Conservation (phyloP, 2,888 invertebrate genomes). For the Rhogogaster chlorosoma region DNA sequence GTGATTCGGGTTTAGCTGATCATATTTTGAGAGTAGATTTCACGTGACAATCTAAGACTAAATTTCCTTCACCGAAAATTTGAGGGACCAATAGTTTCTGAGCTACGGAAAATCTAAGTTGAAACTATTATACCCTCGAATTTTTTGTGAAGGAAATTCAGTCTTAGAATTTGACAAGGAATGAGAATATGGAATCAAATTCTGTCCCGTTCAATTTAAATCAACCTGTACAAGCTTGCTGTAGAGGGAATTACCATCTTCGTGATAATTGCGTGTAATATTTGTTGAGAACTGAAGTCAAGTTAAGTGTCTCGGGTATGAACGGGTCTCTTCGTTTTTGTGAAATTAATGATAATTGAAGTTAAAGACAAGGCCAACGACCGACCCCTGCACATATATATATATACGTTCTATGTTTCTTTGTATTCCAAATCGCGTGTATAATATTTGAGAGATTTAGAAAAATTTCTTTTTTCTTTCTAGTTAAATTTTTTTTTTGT, state of each 20-base stretch:
- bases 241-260: not conserved
- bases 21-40: too few species aligned
- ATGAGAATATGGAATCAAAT: too few species aligned
- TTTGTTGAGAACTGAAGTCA: slow-evolving; percentile 2
- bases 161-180: too few species aligned
- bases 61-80: too few species aligned
- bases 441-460: not conserved
- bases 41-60: too few species aligned
- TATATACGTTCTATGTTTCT: not conserved
- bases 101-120: too few species aligned
- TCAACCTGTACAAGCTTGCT: not conserved
- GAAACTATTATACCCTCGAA: too few species aligned
- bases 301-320: not conserved
- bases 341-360: slow-evolving; percentile 24
- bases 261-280: slow-evolving; percentile 32
- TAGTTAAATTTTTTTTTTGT: too few species aligned
- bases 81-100: too few species aligned
- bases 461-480: not conserved
- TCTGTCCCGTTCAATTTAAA: too few species aligned
- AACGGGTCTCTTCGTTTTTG: slow-evolving; percentile 15
- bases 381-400: not conserved
- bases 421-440: not conserved
- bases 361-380: slow-evolving; percentile 16
- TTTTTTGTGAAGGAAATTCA: too few species aligned
- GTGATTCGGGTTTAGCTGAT: too few species aligned